These are phyloP conservation scores for Mionectes macconnelli DNA, from an alignment of 2,113 vertebrate genomes.

Conservation along the genomic window DNA sequence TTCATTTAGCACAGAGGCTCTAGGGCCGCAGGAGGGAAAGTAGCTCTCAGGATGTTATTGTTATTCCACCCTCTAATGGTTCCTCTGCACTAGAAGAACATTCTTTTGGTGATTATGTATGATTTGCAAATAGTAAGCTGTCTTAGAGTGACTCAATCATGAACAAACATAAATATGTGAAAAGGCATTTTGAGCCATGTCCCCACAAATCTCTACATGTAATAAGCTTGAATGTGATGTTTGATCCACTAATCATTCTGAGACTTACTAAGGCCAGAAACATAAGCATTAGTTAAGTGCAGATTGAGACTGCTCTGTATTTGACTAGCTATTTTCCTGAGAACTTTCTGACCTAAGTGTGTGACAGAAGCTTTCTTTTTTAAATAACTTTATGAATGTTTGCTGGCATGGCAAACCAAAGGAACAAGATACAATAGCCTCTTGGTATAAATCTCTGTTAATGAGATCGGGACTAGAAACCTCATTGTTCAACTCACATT, in stretches of 20 bases:
- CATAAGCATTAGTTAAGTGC: background rate
- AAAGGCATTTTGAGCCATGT: background rate
- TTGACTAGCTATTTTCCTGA: constrained; percentile 41
- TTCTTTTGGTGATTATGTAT: background rate
- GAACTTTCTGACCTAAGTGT: constrained; percentile 52
- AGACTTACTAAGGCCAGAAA: constrained; percentile 14
- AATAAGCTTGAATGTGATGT: background rate
- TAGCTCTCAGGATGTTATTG: background rate
- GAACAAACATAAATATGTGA: background rate
- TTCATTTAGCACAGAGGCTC: background rate
- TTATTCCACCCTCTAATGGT: background rate
- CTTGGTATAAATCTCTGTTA: constrained; percentile 68
- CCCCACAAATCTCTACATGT: background rate
- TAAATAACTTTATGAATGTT: constrained; percentile 58
- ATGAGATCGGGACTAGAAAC: constrained; percentile 65
- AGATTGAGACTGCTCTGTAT: background rate
- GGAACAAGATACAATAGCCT: constrained; percentile 63
- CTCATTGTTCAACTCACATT: constrained; percentile 62
- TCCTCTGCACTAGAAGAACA: background rate
- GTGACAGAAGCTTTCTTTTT: constrained; percentile 56
- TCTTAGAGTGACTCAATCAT: background rate
- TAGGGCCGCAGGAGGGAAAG: background rate
- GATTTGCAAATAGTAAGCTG: constrained; percentile 1
- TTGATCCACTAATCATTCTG: background rate
- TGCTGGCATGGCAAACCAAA: constrained; percentile 53